phyloP scores from a whole-genome alignment of 2,797 vertebrate species.

The Uromys caudimaculatus region DNA sequence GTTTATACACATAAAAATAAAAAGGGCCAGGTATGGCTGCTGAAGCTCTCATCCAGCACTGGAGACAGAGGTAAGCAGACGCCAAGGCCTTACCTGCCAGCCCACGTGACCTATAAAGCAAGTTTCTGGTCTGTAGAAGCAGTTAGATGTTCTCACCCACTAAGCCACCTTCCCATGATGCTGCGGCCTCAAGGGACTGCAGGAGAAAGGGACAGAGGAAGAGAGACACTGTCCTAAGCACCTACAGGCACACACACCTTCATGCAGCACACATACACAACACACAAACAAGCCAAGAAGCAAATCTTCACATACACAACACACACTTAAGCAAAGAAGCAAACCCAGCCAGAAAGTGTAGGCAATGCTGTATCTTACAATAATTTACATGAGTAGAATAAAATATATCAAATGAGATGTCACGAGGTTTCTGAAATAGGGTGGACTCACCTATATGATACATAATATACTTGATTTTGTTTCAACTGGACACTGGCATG shows the following conservation, averaged over 20 bases:
- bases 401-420: neutral
- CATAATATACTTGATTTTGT: constrained; percentile 48
- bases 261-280: neutral
- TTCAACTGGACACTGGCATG: constrained; percentile 59
- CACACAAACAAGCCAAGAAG: neutral
- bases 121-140: no score
- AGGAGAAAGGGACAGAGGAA: no score
- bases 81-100: neutral
- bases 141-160: neutral
- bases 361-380: neutral
- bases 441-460: neutral
- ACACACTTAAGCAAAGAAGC: neutral
- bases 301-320: neutral
- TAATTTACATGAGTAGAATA: constrained; percentile 47
- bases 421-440: constrained; percentile 22
- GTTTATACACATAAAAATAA: neutral
- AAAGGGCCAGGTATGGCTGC: neutral
- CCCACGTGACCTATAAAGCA: neutral
- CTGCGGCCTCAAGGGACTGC: neutral
- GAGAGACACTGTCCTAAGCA: neutral
- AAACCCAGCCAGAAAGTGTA: neutral
- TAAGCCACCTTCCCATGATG: neutral
- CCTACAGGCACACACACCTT: neutral
- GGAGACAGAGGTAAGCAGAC: neutral
- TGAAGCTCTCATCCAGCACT: neutral